These are phyloP conservation scores for Chromis chromis DNA, from an alignment of 2,797 vertebrate genomes.

Conservation along the genomic window DNA sequence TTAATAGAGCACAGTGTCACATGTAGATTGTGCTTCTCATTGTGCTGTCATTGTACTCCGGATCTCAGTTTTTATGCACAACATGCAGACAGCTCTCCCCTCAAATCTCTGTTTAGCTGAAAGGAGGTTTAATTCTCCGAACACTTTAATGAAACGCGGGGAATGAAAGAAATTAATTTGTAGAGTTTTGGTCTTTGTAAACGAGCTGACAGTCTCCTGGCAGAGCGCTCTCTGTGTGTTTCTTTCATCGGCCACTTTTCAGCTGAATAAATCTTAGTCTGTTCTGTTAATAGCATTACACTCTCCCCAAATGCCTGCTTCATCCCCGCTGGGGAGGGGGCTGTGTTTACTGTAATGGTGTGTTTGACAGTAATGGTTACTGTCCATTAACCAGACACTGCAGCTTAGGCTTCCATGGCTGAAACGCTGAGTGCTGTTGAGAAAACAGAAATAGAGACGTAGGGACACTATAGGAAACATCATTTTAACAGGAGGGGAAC, in stretches of 20 bases:
- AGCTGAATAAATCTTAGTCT: constrained; percentile 34
- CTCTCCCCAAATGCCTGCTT: constrained; percentile 31
- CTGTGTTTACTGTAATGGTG: constrained; percentile 59
- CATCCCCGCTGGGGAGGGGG: constrained; percentile 14
- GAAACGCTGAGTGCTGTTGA: constrained; percentile 32
- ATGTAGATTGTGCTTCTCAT: neutral
- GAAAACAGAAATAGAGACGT: constrained; percentile 10
- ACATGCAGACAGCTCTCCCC: neutral
- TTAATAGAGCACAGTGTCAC: neutral
- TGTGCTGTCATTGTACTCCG: neutral
- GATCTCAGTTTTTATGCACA: constrained; percentile 11
- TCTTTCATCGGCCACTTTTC: constrained; percentile 35
- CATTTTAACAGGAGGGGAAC: neutral
- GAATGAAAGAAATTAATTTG: constrained; percentile 23
- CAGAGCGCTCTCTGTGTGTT: neutral
- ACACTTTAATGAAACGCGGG: constrained; percentile 10
- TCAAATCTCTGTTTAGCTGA: constrained; percentile 4
- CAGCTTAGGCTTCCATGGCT: constrained; percentile 30
- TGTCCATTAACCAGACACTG: constrained; percentile 57
- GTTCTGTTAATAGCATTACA: constrained; percentile 39
- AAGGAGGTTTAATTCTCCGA: constrained; percentile 7
- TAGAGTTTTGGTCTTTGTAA: constrained; percentile 32
- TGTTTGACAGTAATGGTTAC: constrained; percentile 62
- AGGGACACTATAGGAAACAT: neutral
- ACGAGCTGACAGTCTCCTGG: constrained; percentile 4